A percentile compares a stretch with the other conserved stretches of the same genome.
Evolutionary conservation across 2,797 vertebrate genomes (phyloP).

Genomic region (Cyprinella venusta): DNA sequence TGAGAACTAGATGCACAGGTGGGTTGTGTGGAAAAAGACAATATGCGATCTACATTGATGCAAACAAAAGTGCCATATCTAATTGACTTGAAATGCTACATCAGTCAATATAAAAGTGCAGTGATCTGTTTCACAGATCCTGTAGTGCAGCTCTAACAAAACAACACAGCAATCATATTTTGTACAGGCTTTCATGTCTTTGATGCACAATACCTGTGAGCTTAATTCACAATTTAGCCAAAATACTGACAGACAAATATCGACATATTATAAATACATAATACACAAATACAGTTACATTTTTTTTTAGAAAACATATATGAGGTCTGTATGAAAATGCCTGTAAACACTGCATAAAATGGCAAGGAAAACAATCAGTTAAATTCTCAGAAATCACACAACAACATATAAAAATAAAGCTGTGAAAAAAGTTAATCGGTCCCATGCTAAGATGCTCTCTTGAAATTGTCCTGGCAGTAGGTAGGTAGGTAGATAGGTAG

Average conservation of each 20-base stretch:
- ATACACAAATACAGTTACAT: constrained; percentile 2
- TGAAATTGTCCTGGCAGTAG: constrained; percentile 24
- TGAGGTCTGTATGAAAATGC: constrained; percentile 9
- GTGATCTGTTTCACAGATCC: constrained; percentile 19
- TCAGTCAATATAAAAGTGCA: constrained; percentile 37
- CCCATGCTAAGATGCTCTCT: neutral
- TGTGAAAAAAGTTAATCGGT: constrained; percentile 3
- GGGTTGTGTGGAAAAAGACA: constrained; percentile 6
- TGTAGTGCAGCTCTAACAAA: constrained; percentile 22
- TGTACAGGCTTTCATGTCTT: neutral
- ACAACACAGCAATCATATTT: neutral
- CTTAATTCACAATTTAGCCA: constrained; percentile 9
- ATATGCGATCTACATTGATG: neutral
- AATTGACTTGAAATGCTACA: constrained; percentile 48
- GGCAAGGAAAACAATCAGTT: neutral
- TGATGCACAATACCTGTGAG: neutral
- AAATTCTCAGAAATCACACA: neutral
- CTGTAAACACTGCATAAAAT: constrained; percentile 28
- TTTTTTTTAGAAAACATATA: neutral
- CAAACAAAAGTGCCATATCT: constrained; percentile 34
- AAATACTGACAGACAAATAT: constrained; percentile 4
- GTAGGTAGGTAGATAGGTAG: neutral
- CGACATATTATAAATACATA: neutral
- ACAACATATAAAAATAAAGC: constrained; percentile 38
- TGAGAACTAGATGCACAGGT: constrained; percentile 14